These are phyloP conservation scores for Drosophila pectinifera DNA, from an alignment of 1,140 invertebrate genomes.

Conservation along the genomic window DNA sequence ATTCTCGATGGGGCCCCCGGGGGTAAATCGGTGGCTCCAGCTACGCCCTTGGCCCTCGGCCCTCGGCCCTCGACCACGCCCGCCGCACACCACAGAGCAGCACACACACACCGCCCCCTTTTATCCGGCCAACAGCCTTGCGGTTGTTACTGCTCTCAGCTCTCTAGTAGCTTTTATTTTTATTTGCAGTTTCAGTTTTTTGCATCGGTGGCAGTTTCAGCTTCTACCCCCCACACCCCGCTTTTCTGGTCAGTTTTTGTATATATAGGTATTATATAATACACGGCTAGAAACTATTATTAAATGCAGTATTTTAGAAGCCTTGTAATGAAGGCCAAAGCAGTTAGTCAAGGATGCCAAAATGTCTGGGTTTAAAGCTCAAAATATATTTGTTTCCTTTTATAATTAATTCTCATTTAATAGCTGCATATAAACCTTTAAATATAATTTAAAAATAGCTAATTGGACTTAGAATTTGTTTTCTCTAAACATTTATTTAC, in stretches of 20 bases:
- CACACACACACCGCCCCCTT: background rate
- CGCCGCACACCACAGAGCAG: slow-evolving; percentile 2
- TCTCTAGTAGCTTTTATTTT: slow-evolving; percentile 61
- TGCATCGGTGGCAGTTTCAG: slow-evolving; percentile 66
- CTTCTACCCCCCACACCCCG: slow-evolving; percentile 15
- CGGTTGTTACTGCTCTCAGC: slow-evolving; percentile 35
- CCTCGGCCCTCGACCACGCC: slow-evolving; percentile 38
- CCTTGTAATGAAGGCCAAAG: no score
- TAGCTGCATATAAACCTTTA: no score
- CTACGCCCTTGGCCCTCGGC: slow-evolving; percentile 38
- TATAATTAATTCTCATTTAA: no score
- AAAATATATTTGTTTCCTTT: no score
- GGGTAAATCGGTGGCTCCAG: slow-evolving; percentile 35
- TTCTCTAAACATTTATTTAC: no score
- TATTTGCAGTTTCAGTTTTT: slow-evolving; percentile 77
- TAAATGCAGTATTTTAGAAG: no score
- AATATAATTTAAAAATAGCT: no score
- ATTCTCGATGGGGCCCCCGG: slow-evolving; percentile 16
- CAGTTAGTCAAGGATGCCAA: no score
- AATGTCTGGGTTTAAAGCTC: no score
- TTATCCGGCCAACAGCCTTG: slow-evolving; percentile 35
- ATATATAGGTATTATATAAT: slow-evolving; percentile 48
- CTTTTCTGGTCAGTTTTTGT: slow-evolving; percentile 66
- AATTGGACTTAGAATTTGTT: no score
- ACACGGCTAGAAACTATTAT: background rate